These are phyloP conservation scores for Mizuhopecten yessoensis DNA, from an alignment of 1,140 invertebrate species.

Conservation along the genomic window DNA sequence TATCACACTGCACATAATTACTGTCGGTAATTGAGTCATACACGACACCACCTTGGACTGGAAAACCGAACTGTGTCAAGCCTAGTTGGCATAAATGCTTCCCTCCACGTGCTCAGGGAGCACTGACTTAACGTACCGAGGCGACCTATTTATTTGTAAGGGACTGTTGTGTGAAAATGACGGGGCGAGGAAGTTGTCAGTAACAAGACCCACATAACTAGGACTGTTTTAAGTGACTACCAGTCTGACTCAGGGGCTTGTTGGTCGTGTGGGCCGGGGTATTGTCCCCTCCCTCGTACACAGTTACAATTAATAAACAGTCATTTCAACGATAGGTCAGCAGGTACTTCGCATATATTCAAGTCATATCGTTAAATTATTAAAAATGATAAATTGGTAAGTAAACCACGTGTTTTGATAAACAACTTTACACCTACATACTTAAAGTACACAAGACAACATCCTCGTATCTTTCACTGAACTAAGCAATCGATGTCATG, in stretches of 20 bases:
- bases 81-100: no score
- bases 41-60: background rate
- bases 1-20: background rate
- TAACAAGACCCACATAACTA: background rate
- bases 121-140: background rate
- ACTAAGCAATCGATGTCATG: no score
- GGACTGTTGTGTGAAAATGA: no score
- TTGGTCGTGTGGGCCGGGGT: background rate
- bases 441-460: no score
- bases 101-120: background rate
- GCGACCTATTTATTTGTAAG: background rate
- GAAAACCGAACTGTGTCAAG: background rate
- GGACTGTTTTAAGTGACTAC: no score
- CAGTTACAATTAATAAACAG: background rate
- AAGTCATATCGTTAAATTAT: background rate
- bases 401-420: background rate
- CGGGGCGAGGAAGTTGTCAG: background rate
- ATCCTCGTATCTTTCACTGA: no score
- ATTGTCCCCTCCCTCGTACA: background rate
- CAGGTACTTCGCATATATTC: background rate
- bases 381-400: background rate
- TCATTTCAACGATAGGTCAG: background rate
- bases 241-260: background rate
- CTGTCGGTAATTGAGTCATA: background rate
- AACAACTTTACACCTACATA: no score